Percentiles rank a stretch among this genome's conserved stretches.
Conservation (phyloP, 2,797 vertebrate species). For the Miichthys miiuy region DNA sequence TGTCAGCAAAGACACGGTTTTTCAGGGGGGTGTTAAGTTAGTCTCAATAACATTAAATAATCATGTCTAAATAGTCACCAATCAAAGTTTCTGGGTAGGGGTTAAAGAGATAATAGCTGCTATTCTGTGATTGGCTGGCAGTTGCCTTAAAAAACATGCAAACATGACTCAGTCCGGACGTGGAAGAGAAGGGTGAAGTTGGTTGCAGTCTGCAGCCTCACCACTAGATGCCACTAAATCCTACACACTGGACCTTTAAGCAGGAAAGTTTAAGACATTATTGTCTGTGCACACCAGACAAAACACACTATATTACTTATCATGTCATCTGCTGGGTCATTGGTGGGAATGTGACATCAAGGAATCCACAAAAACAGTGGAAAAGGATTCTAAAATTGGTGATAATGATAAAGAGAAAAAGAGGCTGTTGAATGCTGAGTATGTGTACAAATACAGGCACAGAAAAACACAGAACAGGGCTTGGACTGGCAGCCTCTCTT, state of each 20-base stretch:
- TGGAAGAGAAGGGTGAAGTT: too few species aligned
- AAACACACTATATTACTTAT: constrained; percentile 1
- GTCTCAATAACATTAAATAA: background rate
- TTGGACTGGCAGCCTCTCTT: background rate
- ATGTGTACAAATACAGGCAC: background rate
- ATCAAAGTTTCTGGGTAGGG: background rate
- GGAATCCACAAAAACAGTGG: background rate
- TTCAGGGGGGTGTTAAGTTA: background rate
- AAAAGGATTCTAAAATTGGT: background rate
- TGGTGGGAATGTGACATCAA: background rate
- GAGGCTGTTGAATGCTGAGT: background rate
- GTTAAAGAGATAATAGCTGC: too few species aligned
- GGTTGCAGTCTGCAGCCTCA: too few species aligned
- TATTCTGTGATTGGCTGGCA: too few species aligned
- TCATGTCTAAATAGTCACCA: background rate
- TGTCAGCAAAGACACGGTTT: too few species aligned
- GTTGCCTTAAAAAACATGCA: too few species aligned
- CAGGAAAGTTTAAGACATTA: too few species aligned
- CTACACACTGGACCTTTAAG: too few species aligned
- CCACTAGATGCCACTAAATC: too few species aligned
- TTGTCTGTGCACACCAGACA: background rate
- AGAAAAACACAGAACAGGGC: background rate
- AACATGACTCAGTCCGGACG: too few species aligned
- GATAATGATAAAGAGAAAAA: background rate
- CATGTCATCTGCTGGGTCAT: background rate